phyloP scores from a whole-genome alignment of 2,113 vertebrate species.

The Heloderma charlesbogerti region DNA sequence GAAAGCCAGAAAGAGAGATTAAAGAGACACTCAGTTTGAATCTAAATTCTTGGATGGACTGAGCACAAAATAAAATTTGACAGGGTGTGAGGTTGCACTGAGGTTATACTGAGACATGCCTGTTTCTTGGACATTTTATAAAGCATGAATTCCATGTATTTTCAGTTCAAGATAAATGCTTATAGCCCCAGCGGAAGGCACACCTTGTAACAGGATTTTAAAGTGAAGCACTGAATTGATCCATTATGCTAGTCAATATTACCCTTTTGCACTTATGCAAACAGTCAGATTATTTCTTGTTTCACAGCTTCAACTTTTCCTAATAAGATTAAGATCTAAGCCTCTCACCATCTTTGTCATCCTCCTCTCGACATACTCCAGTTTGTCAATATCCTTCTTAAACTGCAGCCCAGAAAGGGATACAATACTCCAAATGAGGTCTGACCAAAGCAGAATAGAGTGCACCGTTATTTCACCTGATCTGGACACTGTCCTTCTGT shows the following conservation, averaged over 20 bases:
- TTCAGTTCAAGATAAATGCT: background rate
- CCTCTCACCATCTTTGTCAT: too few relatives aligned
- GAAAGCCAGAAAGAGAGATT: background rate
- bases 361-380: too few relatives aligned
- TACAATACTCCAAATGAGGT: too few relatives aligned
- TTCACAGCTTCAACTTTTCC: background rate
- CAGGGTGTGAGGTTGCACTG: constrained; percentile 14
- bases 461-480: too few relatives aligned
- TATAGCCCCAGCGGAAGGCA: background rate
- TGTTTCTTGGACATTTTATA: constrained; percentile 5
- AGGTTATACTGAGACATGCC: background rate
- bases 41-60: constrained; percentile 8
- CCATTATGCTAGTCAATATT: background rate
- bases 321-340: too few relatives aligned
- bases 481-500: too few relatives aligned
- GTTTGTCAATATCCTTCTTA: too few relatives aligned
- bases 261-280: background rate
- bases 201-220: background rate
- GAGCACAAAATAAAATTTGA: constrained; percentile 35
- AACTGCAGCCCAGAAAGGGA: too few relatives aligned
- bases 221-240: background rate
- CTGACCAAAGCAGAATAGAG: too few relatives aligned
- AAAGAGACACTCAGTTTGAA: constrained; percentile 5
- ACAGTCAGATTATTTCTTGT: background rate
- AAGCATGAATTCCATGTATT: background rate